These are phyloP conservation scores for Argyresthia albistria DNA, from an alignment of 2,888 invertebrate genomes.

Conservation along the genomic window DNA sequence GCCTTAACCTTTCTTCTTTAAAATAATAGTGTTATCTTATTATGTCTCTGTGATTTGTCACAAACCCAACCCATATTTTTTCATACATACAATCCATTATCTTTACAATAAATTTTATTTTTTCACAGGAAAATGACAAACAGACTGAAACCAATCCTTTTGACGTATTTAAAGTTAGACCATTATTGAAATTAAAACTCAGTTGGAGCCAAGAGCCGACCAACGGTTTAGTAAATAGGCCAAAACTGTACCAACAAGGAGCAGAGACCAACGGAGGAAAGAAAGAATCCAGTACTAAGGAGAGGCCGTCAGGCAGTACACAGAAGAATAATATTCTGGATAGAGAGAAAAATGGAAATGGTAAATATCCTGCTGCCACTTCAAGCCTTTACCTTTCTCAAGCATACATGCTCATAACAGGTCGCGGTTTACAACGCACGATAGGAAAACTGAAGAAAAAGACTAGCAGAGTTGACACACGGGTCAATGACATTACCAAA, in stretches of 20 bases:
- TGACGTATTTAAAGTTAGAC: conserved; percentile 84
- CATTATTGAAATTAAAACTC: conserved; percentile 87
- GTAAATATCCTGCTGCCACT: too few species aligned
- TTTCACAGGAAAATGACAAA: conserved; percentile 49
- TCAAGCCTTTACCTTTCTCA: too few species aligned
- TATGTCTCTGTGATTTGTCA: too few species aligned
- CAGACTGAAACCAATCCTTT: conserved; percentile 72
- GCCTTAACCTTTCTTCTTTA: too few species aligned
- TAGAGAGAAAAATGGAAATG: conserved; percentile 46
- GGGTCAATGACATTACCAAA: too few species aligned
- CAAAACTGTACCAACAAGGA: conserved; percentile 67
- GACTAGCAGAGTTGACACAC: too few species aligned
- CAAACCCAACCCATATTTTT: too few species aligned
- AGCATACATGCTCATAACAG: too few species aligned
- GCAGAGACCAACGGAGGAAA: conserved; percentile 44
- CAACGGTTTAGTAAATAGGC: conserved; percentile 77
- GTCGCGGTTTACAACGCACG: too few species aligned
- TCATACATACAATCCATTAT: too few species aligned
- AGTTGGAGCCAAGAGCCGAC: conserved; percentile 86
- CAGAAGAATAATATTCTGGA: conserved; percentile 24
- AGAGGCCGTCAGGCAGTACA: conserved; percentile 27
- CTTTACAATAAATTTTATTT: not conserved
- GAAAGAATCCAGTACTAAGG: conserved; percentile 40
- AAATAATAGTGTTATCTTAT: too few species aligned
- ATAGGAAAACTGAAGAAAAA: too few species aligned